Base-by-base conservation (phyloP, 2,888 invertebrate species). In the Platypus cylindrus region DNA sequence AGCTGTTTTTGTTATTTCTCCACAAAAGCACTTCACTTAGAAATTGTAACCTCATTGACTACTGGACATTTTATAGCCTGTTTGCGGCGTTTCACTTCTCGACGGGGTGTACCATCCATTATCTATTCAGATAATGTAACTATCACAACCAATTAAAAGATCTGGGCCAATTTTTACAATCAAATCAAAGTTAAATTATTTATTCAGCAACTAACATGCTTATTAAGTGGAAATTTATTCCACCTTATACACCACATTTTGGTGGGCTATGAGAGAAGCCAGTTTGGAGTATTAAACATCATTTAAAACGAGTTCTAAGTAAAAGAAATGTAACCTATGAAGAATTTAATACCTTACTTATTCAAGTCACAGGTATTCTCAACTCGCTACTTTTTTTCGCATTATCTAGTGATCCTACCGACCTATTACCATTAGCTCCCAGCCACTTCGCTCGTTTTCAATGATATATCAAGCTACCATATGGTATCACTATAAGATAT, bases 191-290 rank as follows among this genome's bases (percentile, higher is more conserved):
- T 23, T n/a, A 14, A 3, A 31, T 32, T 22, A 17, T 12, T 7
- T 16, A 33, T 5, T 13, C 28, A 4, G 25, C 23, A 8, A 15
- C 24, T 3, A 32, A 7, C 11, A 22, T 33, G 16, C 17, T 17
- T 14, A 24, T 37, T 11, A 23, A 33, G 2, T 37, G 37, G 37
- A 27, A 22, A 9, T 37, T 37, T 23, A 37, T 37, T 27, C 30
- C 37, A 3, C 17, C 9, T 8, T 23, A 26, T 17, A 40, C 48
- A 11, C 48, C 50, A 2, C 47, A 52, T 30, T 47, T 48, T 31
- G 51, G 50, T 5, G 50, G 51, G 3, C 28, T 52, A 2, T 51
- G 49, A 50, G 51, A 52, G 33, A 40, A 48, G 2, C 48, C 40
- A 3, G 45, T 54, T 2, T 48, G 48, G 32, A 41, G 41, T 2